Conservation (phyloP, 2,797 vertebrate genomes). For the Heteromormyrus szaboi region DNA sequence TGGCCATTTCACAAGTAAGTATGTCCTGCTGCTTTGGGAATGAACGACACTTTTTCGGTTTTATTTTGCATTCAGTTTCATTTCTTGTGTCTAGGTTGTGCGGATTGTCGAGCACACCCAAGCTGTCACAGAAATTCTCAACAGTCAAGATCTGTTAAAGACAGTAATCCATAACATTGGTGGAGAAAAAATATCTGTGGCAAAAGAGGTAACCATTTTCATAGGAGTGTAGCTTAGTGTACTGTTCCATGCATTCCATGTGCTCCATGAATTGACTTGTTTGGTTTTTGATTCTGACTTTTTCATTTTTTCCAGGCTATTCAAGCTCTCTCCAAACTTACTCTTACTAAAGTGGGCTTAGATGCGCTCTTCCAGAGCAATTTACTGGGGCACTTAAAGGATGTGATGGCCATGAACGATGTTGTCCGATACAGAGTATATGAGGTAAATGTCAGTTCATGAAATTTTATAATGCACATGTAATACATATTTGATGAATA, state of each 20-base stretch:
- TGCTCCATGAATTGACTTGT: background rate
- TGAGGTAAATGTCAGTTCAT: constrained; percentile 66
- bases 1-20: constrained; percentile 79
- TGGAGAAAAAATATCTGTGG: constrained; percentile 78
- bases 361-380: constrained; percentile 77
- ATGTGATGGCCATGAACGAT: constrained; percentile 79
- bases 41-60: background rate
- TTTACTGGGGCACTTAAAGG: constrained; percentile 73
- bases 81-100: constrained; percentile 65
- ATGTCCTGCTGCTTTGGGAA: background rate
- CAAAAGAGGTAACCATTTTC: constrained; percentile 68
- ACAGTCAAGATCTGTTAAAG: constrained; percentile 64
- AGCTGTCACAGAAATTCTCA: constrained; percentile 70
- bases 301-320: constrained; percentile 65
- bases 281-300: background rate
- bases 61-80: background rate
- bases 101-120: constrained; percentile 72
- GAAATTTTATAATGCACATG: background rate
- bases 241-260: background rate
- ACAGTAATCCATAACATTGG: constrained; percentile 75
- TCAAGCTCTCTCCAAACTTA: constrained; percentile 69
- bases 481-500: background rate
- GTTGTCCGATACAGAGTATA: constrained; percentile 85
- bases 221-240: background rate
- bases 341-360: constrained; percentile 70